These are phyloP conservation scores for Chitala chitala DNA, from an alignment of 2,113 vertebrate species.

Conservation along the genomic window DNA sequence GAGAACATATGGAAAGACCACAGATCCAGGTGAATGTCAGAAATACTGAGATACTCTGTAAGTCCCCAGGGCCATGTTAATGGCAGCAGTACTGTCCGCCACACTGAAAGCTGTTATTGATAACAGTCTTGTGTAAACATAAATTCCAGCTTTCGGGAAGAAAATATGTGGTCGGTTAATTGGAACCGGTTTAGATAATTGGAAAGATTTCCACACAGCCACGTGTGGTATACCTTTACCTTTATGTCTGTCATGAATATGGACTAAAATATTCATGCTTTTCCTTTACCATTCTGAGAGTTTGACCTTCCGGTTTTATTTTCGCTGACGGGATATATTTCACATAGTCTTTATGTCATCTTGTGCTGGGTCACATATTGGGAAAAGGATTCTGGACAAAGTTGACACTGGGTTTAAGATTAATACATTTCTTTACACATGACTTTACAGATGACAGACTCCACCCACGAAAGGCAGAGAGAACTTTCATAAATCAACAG, in stretches of 20 bases:
- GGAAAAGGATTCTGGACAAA: background rate
- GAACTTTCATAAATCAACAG: background rate
- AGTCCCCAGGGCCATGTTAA: background rate
- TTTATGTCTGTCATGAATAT: background rate
- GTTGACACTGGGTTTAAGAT: conserved; percentile 4
- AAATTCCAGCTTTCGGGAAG: background rate
- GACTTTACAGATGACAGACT: background rate
- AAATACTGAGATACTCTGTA: background rate
- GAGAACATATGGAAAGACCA: background rate
- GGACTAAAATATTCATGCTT: background rate
- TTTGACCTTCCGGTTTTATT: background rate
- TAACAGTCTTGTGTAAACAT: conserved; percentile 2
- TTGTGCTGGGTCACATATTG: background rate
- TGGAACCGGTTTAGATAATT: background rate
- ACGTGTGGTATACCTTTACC: background rate
- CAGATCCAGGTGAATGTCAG: background rate
- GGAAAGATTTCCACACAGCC: background rate
- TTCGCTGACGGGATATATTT: background rate
- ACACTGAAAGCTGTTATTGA: background rate
- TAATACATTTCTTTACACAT: background rate
- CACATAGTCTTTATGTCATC: background rate
- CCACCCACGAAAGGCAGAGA: background rate
- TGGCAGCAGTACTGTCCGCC: background rate
- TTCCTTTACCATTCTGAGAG: background rate
- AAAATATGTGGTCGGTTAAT: background rate